Base-by-base conservation (phyloP, 2,888 invertebrate genomes). In the Thyatira batis region DNA sequence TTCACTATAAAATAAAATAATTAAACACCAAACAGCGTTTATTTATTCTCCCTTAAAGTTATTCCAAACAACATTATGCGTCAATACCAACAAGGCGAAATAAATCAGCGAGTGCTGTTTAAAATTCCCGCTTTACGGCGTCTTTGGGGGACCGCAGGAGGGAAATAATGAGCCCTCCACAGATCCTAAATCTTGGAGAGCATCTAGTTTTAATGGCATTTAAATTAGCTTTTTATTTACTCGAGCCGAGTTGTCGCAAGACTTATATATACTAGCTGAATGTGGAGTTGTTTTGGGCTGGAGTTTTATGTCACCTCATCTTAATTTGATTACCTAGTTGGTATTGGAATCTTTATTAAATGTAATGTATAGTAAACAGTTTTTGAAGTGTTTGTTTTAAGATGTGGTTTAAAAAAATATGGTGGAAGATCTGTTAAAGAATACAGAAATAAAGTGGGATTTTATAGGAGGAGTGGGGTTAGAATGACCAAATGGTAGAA, bases 181-280 rank as follows among this genome's bases (percentile, higher is more conserved):
- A 69, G 68, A 73, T 81, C 80, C 80, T 82, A 83, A 87, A 82
- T 84, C 82, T 82, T 76, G 71, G 75, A 75, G 63, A 80, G 81
- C 82, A 82, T 89, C 84, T 84, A 86, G 83, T 81, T 88, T 87
- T 89, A 89, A 91, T 90, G 89, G 87, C 84, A 90, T 91, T 89
- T 90, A 89, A 89, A 91, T 91, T 87, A 87, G 87, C 71, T 89
- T 89, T 87, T 89, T 90, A 90, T 89, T 89, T 89, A 86, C 84
- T 76, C 73, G 52, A 53, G 17, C 17, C 27, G 59, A 55, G 62
- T 45, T 51, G 53, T 54, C 33, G 48, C 20, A 25, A 51, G 17
- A 6, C 33, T 39, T 39, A 39, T 39, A 39, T 45, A 52, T 48
- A 44, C 49, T 49, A 51, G 49, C 46, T 27, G 13, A 52, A 48